phyloP scores from a whole-genome alignment of 2,113 vertebrate genomes.

The Butastur rufipennis region DNA sequence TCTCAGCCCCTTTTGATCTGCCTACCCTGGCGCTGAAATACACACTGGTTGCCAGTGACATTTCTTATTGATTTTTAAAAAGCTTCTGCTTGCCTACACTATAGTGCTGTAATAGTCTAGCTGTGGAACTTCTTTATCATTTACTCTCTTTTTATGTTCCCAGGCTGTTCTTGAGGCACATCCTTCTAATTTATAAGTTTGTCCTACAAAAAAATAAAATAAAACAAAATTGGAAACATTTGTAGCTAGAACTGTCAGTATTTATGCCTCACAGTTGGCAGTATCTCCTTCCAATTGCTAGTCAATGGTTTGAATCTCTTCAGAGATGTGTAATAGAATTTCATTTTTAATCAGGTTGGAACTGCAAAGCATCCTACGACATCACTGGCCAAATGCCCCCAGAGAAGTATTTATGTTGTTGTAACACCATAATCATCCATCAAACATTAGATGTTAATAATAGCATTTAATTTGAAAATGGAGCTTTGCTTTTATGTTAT shows the following conservation, averaged over 20 bases:
- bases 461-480: background rate
- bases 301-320: background rate
- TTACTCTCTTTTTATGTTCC: background rate
- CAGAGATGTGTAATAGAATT: background rate
- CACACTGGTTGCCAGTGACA: background rate
- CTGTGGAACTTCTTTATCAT: background rate
- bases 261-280: background rate
- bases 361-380: background rate
- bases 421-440: background rate
- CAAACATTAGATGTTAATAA: background rate
- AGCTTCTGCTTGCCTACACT: background rate
- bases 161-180: background rate
- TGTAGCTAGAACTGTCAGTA: background rate
- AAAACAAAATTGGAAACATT: background rate
- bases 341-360: background rate
- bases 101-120: background rate
- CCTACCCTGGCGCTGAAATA: background rate
- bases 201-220: background rate
- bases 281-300: background rate
- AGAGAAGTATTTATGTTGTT: background rate
- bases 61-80: constrained; percentile 48
- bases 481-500: background rate
- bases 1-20: background rate
- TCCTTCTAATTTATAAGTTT: constrained; percentile 8
- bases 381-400: background rate